Evolutionary conservation across 2,113 vertebrate species (phyloP).

Genomic region (Melanocharis versteri): DNA sequence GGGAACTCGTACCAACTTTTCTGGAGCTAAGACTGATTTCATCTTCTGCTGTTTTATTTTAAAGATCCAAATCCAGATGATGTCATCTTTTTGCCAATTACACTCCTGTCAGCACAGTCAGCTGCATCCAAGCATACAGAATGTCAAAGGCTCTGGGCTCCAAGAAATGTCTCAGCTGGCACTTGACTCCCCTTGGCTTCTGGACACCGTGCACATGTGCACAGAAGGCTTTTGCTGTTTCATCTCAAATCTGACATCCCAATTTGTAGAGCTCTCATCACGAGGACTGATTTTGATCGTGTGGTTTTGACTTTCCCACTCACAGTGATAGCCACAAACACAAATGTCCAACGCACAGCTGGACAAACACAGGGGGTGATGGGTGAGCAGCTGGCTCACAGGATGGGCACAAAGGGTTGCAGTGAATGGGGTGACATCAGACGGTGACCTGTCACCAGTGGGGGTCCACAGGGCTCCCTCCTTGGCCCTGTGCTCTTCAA

Average conservation of each 20-base stretch:
- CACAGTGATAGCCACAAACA: background rate
- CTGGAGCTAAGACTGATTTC: background rate
- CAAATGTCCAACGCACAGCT: background rate
- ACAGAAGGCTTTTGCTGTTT: background rate
- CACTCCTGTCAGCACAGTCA: background rate
- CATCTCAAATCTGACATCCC: background rate
- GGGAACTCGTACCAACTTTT: background rate
- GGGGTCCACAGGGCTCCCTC: background rate
- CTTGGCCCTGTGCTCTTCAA: background rate
- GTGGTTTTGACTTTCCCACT: background rate
- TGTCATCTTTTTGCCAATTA: background rate
- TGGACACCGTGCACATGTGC: background rate
- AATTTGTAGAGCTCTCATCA: background rate
- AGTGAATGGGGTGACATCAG: background rate
- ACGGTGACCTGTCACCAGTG: background rate
- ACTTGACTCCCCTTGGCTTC: background rate
- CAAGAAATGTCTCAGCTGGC: background rate
- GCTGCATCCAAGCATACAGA: background rate
- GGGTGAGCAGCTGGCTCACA: background rate
- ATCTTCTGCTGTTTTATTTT: background rate
- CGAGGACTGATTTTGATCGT: background rate
- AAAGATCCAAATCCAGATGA: background rate
- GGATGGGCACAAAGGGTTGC: background rate
- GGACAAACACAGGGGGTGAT: background rate
- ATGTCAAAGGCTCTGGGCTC: background rate